A percentile compares a stretch with the other conserved stretches of the same genome.
phyloP scores from a whole-genome alignment of 2,888 invertebrate species.

The Entomobrya proxima region DNA sequence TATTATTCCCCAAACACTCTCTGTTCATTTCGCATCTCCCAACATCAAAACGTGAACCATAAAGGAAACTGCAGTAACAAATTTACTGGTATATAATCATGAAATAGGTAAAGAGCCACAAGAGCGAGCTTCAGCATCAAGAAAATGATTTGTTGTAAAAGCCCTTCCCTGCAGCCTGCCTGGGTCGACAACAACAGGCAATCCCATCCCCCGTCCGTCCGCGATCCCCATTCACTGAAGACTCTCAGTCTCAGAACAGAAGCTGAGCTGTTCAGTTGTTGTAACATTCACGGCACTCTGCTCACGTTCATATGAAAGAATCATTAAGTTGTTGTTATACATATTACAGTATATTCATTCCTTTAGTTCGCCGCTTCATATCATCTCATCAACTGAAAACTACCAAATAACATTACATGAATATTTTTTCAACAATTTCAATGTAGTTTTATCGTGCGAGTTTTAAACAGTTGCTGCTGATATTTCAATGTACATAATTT shows the following conservation, averaged over 20 bases:
- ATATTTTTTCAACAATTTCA: too few relatives aligned
- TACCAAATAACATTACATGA: too few relatives aligned
- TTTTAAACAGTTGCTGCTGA: too few relatives aligned
- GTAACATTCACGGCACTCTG: constrained; percentile 55
- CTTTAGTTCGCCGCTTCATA: too few relatives aligned
- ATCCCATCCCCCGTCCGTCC: constrained; percentile 73
- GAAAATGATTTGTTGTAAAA: constrained; percentile 68
- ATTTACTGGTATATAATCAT: neutral
- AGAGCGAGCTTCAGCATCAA: constrained; percentile 29
- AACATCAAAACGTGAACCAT: neutral
- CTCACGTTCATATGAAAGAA: constrained; percentile 46
- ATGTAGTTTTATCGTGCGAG: too few relatives aligned
- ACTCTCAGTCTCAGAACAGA: constrained; percentile 74
- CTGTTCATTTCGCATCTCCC: neutral
- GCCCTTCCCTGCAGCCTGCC: constrained; percentile 67
- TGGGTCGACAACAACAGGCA: constrained; percentile 65
- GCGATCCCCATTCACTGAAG: constrained; percentile 71
- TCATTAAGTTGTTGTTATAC: neutral
- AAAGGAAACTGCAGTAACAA: constrained; percentile 27
- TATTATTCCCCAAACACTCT: neutral
- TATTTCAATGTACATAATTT: too few relatives aligned
- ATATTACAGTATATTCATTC: neutral
- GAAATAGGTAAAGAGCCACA: neutral
- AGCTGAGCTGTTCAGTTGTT: constrained; percentile 73
- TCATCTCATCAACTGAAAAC: too few relatives aligned